Conservation (phyloP, 2,113 vertebrate species). For the Nematolebias whitei region DNA sequence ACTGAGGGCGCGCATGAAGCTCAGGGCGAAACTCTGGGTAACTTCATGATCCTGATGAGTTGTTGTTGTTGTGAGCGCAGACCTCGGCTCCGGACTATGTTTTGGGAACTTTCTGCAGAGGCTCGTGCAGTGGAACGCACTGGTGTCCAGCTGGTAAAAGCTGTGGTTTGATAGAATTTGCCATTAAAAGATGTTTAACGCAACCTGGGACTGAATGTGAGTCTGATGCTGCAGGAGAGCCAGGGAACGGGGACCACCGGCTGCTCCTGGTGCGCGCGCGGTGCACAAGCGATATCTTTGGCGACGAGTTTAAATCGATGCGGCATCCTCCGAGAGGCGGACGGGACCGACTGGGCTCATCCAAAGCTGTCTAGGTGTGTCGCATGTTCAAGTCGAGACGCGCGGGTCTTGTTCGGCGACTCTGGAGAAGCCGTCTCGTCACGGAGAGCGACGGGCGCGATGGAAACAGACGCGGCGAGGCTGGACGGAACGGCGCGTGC, state of each 20-base stretch:
- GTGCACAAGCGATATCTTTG: conserved; percentile 65
- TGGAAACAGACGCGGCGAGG: conserved; percentile 79
- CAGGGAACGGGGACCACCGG: conserved; percentile 66
- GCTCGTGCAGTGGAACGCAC: conserved; percentile 30
- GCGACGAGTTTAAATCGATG: conserved; percentile 70
- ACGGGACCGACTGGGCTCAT: conserved; percentile 75
- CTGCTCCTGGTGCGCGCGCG: conserved; percentile 74
- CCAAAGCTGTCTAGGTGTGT: conserved; percentile 79
- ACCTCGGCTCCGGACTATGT: conserved; percentile 47
- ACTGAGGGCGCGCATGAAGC: conserved; percentile 40
- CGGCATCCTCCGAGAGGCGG: conserved; percentile 70
- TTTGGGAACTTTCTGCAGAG: conserved; percentile 45
- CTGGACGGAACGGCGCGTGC: conserved; percentile 58
- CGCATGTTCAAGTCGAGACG: conserved; percentile 98
- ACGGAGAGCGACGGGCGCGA: conserved; percentile 82
- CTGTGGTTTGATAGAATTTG: conserved; percentile 57
- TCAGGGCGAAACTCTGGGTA: conserved; percentile 46
- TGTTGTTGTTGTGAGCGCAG: conserved; percentile 15
- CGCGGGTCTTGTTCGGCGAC: conserved; percentile 95
- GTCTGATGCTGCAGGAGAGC: conserved; percentile 74
- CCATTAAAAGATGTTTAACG: conserved; percentile 64
- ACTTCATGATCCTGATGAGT: conserved; percentile 22
- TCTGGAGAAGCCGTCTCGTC: conserved; percentile 95
- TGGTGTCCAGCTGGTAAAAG: conserved; percentile 52
- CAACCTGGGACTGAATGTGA: conserved; percentile 44